phyloP scores from a whole-genome alignment of 2,113 vertebrate species.

The Okapia johnstoni region DNA sequence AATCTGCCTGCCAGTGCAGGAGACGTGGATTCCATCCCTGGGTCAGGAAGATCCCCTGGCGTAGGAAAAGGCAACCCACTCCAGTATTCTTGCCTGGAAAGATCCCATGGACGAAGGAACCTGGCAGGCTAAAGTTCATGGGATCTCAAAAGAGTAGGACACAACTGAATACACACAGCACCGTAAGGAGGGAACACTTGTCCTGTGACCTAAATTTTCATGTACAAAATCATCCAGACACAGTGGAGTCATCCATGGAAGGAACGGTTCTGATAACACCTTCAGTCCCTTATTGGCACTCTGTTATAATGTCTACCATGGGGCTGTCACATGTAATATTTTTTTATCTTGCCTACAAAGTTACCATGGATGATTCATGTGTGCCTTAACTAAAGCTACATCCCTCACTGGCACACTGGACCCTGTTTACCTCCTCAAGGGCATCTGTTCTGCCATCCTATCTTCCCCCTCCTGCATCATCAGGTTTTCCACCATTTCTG shows the following conservation, averaged over 20 bases:
- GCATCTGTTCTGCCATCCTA: neutral
- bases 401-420: neutral
- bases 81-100: neutral
- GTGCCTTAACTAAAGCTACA: neutral
- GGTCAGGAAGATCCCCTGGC: neutral
- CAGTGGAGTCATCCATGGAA: neutral
- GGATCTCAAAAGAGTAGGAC: neutral
- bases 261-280: too few relatives aligned
- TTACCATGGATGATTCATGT: neutral
- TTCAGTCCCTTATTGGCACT: neutral
- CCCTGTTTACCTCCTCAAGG: neutral
- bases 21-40: neutral
- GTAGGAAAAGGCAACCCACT: neutral
- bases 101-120: neutral
- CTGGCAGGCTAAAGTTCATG: neutral
- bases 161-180: neutral
- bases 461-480: neutral
- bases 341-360: neutral
- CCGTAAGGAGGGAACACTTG: neutral
- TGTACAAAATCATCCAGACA: neutral
- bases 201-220: neutral
- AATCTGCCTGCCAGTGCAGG: neutral
- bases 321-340: neutral
- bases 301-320: neutral
- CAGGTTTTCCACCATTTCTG: neutral